Base-by-base conservation (phyloP, 2,888 invertebrate species). In the Chelonus formosanus region DNA sequence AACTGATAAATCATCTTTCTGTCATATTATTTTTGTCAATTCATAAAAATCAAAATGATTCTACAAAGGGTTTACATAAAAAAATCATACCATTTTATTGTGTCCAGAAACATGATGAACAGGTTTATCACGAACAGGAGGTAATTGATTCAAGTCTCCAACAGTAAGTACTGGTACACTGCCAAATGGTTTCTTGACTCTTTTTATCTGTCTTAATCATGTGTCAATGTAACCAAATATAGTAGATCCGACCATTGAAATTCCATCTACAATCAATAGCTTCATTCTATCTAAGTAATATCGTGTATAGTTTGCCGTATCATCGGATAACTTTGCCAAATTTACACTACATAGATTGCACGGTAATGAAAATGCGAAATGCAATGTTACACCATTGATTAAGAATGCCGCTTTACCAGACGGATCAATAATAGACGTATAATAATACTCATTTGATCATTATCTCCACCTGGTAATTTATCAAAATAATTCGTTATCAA, bases 71-170 rank as follows among this genome's bases (percentile, higher is more conserved):
- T 65, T 60, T 32, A 48, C 60, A 7, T 67, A 50, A 55, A 68
- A 50, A 5, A 59, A 48, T 63, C 40, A 36, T 65, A 62, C 47
- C 57, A 59, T 8, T 36, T 52, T 59, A 52, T 44, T 48, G 35
- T 65, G 59, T 40, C 34, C 59, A 7, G 50, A 65, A 2, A 50
- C 32, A 43, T 57, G 62, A 67, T 69, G 80, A 47, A 78, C 66
- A 10, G 67, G 56, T 5, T 54, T 59, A 50, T 78, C 76, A 36
- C 70, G 67, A 20, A 81, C 78, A 34, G 79, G 80, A 32, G 77
- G 76, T 43, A 80, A 70, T 70, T 82, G 79, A 70, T 77, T 71
- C 8, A 81, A 73, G 67, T 82, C 80, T 32, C 82, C 82, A 61
- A 82, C 74, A 10, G 74, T 70, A 5, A 81, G 56, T n/a, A 82